Evolutionary conservation across 2,113 vertebrate species (phyloP).

Genomic region (Cinclus mexicanus): DNA sequence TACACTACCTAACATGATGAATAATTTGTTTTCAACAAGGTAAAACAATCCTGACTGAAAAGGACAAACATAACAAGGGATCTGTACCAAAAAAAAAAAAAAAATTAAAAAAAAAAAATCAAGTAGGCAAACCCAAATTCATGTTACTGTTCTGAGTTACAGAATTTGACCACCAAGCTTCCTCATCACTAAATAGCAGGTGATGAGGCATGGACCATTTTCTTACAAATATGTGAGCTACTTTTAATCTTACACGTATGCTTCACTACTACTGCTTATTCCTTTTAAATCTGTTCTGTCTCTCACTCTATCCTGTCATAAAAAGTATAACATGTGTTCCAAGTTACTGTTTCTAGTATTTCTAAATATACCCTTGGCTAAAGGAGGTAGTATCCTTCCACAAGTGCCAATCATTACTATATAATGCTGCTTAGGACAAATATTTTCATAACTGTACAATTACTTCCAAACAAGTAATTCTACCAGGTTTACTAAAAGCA

Average conservation of each 20-base stretch:
- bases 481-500: background rate
- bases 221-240: background rate
- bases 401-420: background rate
- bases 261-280: background rate
- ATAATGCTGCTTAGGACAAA: background rate
- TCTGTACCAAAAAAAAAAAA: background rate
- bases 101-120: background rate
- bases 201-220: background rate
- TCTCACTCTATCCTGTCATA: background rate
- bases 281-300: background rate
- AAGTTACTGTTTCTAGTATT: background rate
- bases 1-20: background rate
- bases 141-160: background rate
- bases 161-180: background rate
- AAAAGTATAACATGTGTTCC: background rate
- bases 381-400: background rate
- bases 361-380: background rate
- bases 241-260: background rate
- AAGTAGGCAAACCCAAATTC: background rate
- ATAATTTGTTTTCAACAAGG: background rate
- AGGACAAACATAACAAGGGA: background rate
- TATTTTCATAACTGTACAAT: background rate
- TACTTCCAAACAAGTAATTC: background rate
- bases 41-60: background rate
- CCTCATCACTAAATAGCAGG: background rate